phyloP scores from a whole-genome alignment of 2,113 vertebrate genomes.

The Onychostoma macrolepis region DNA sequence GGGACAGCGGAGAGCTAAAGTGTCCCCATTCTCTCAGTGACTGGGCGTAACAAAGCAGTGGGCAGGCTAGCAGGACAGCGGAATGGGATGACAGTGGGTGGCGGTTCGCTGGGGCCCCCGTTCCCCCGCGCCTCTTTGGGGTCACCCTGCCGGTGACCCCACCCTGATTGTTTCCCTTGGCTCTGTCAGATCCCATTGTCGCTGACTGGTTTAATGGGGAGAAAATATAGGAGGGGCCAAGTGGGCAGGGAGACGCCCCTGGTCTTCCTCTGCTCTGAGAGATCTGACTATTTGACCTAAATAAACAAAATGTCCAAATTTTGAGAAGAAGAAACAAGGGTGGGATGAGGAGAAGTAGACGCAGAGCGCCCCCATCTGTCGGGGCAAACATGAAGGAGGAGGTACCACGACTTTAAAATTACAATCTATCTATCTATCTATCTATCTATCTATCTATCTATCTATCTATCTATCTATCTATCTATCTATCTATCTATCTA shows the following conservation, averaged over 20 bases:
- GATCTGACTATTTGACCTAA: constrained; percentile 81
- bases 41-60: constrained; percentile 66
- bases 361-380: constrained; percentile 61
- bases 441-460: no score
- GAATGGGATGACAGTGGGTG: constrained; percentile 55
- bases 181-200: constrained; percentile 82
- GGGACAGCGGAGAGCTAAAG: constrained; percentile 57
- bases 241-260: constrained; percentile 59
- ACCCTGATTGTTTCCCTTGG: constrained; percentile 77
- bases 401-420: background rate
- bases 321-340: background rate
- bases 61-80: constrained; percentile 63
- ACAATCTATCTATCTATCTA: background rate
- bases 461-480: background rate
- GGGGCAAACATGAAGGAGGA: background rate
- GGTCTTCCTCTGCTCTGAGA: constrained; percentile 62
- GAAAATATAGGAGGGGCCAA: constrained; percentile 66
- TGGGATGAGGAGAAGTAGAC: constrained; percentile 37
- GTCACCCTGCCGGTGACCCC: constrained; percentile 75
- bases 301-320: constrained; percentile 71
- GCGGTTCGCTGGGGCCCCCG: constrained; percentile 64
- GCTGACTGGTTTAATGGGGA: constrained; percentile 80
- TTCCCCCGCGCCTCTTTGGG: constrained; percentile 66
- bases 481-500: background rate
- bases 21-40: constrained; percentile 73